phyloP scores from a whole-genome alignment of 2,113 vertebrate genomes.

The Megalops atlanticus region DNA sequence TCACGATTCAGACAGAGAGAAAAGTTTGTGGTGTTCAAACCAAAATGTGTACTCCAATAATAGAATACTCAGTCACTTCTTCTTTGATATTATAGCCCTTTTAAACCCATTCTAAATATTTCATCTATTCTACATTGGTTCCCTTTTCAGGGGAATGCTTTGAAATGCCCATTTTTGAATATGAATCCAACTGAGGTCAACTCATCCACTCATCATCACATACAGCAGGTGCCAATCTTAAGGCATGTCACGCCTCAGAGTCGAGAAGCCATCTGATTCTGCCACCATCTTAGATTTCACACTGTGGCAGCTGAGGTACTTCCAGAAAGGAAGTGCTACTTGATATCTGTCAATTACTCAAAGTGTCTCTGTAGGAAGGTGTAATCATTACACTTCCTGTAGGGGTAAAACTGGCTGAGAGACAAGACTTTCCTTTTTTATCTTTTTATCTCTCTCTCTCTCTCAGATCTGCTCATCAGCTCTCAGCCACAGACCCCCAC shows the following conservation, averaged over 20 bases:
- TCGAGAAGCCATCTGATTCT: constrained; percentile 9
- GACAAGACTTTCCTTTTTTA: constrained; percentile 8
- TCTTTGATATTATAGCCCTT: too few relatives aligned
- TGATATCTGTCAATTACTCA: constrained; percentile 24
- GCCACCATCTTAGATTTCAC: constrained; percentile 25
- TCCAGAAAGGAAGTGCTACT: constrained; percentile 36
- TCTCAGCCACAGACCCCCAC: neutral
- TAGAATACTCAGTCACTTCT: too few relatives aligned
- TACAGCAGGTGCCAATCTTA: constrained; percentile 13
- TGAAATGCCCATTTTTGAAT: neutral
- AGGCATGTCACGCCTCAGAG: constrained; percentile 12
- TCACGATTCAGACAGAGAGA: neutral
- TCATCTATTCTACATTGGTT: too few relatives aligned
- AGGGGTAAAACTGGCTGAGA: neutral
- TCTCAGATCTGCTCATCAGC: neutral
- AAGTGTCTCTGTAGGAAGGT: constrained; percentile 10
- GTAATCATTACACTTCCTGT: constrained; percentile 29
- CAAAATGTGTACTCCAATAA: too few relatives aligned
- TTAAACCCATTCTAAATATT: too few relatives aligned
- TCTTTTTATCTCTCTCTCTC: neutral
- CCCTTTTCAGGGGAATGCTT: too few relatives aligned
- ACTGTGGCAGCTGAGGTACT: constrained; percentile 10
- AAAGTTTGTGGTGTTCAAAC: too few relatives aligned
- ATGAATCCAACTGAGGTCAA: neutral
- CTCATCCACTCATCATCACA: neutral